These are phyloP conservation scores for Lacanobia oleracea DNA, from an alignment of 2,888 invertebrate species.

Conservation along the genomic window DNA sequence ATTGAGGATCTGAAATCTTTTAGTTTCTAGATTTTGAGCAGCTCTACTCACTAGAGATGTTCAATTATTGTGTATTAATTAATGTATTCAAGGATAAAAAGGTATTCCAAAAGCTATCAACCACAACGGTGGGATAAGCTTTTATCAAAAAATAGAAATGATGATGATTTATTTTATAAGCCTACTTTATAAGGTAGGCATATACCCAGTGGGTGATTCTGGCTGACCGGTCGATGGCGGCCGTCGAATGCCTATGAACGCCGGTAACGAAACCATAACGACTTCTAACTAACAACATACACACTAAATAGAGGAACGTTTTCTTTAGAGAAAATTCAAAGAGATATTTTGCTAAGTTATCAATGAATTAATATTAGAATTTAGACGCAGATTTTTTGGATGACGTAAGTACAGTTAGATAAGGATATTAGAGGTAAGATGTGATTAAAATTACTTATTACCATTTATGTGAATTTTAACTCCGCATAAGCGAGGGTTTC, in stretches of 20 bases:
- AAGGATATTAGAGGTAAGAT: background rate
- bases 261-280: conserved; percentile 57
- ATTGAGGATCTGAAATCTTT: too few species aligned
- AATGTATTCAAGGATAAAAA: too few species aligned
- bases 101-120: conserved; percentile 23
- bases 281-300: conserved; percentile 23
- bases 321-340: conserved; percentile 6
- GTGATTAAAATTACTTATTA: conserved; percentile 1
- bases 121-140: conserved; percentile 30
- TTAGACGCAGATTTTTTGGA: background rate
- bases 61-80: too few species aligned
- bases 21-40: too few species aligned
- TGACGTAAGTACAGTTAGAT: background rate
- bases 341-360: background rate
- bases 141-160: conserved; percentile 40
- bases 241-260: conserved; percentile 8
- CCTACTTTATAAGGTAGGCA: conserved; percentile 37
- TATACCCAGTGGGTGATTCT: conserved; percentile 44
- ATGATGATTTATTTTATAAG: conserved; percentile 44
- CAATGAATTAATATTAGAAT: background rate
- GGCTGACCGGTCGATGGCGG: background rate
- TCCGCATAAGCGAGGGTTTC: background rate
- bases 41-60: too few species aligned
- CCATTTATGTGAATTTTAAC: background rate
- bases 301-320: conserved; percentile 19